Percentiles rank a stretch among this genome's conserved stretches.
Conservation (phyloP, 2,113 vertebrate species). For the Pituophis catenifer region DNA sequence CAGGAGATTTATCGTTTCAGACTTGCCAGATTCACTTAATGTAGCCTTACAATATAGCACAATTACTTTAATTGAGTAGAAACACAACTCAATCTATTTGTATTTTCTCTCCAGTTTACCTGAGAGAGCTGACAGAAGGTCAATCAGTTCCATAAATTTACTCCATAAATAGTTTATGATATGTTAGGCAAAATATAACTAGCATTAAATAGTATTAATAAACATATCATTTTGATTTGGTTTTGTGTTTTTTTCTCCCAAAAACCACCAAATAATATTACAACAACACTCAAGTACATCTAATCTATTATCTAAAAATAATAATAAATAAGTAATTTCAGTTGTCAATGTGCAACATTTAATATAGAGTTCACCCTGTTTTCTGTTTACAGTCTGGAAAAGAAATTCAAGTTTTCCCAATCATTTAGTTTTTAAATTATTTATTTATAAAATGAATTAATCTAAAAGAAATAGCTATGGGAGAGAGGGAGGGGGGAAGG, state of each 20-base stretch:
- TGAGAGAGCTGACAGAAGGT: not conserved
- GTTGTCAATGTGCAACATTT: not conserved
- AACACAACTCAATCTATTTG: not conserved
- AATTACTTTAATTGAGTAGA: not conserved
- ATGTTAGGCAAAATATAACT: not conserved
- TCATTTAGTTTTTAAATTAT: not conserved
- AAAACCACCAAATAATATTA: not conserved
- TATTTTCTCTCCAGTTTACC: not conserved
- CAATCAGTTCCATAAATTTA: not conserved
- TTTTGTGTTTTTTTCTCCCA: rapidly evolving
- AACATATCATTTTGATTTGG: not conserved
- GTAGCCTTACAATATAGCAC: not conserved
- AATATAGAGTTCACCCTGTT: not conserved
- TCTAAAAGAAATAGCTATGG: not conserved
- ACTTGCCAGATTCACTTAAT: not conserved
- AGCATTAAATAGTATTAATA: not conserved
- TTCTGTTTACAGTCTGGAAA: not conserved
- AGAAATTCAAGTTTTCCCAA: not conserved
- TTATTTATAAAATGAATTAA: not conserved
- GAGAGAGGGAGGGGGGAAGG: not conserved
- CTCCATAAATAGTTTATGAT: not conserved
- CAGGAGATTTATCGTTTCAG: not conserved
- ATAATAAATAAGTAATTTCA: not conserved
- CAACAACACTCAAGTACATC: not conserved
- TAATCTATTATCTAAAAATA: not conserved